A percentile compares a stretch with the other conserved stretches of the same genome.
These are phyloP conservation scores for Enteromius radiatus DNA, from an alignment of 2,797 vertebrate genomes.

Conservation along the genomic window DNA sequence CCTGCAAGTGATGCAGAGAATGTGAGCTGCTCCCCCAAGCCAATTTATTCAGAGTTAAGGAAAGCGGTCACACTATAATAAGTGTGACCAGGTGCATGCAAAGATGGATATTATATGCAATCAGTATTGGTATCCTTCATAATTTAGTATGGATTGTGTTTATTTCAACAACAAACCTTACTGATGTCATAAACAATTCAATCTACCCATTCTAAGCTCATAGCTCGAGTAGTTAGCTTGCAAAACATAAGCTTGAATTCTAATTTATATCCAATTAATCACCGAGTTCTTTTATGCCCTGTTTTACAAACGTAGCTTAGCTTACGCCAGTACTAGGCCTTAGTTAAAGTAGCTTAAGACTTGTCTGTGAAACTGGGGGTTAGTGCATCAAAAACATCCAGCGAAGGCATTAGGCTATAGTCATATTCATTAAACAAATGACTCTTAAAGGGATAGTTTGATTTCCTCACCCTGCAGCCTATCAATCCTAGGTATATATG, in stretches of 20 bases:
- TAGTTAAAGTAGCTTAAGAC: no score
- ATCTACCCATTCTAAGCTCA: not conserved
- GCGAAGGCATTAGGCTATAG: not conserved
- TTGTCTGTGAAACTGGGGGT: no score
- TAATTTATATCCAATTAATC: not conserved
- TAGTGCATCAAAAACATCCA: not conserved
- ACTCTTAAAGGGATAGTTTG: not conserved
- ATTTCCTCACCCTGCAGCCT: not conserved
- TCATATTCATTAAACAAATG: not conserved
- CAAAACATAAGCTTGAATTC: not conserved
- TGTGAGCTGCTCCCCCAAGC: not conserved
- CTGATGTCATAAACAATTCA: not conserved
- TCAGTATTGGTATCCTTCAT: not conserved
- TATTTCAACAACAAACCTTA: not conserved
- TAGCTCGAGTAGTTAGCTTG: not conserved
- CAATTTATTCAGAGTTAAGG: slow-evolving; percentile 8
- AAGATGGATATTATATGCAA: not conserved
- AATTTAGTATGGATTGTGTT: not conserved
- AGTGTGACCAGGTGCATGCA: not conserved
- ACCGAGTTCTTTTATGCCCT: not conserved
- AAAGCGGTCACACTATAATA: not conserved
- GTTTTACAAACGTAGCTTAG: no score
- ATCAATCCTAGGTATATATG: not conserved
- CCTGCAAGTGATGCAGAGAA: not conserved
- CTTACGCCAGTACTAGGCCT: no score